These are phyloP conservation scores for Drosophila burlai DNA, from an alignment of 1,140 invertebrate genomes.

Conservation along the genomic window DNA sequence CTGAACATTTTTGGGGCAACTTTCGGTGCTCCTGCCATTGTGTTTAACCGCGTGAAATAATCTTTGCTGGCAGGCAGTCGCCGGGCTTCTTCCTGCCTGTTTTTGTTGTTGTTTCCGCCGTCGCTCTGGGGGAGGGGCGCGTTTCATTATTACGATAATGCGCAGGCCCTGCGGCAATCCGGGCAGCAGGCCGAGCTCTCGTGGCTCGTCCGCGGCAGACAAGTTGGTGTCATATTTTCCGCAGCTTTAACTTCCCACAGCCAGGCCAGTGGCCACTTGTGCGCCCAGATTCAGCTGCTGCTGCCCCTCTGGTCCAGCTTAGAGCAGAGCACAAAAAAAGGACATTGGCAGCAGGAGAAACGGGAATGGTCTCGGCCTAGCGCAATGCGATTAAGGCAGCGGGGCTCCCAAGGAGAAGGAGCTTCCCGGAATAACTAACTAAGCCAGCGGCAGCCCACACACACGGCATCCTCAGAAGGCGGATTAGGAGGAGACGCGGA, in stretches of 20 bases:
- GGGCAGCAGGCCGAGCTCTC: constrained; percentile 27
- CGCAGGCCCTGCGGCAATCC: constrained; percentile 67
- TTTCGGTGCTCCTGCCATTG: constrained; percentile 58
- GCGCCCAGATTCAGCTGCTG: constrained; percentile 23
- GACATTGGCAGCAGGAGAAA: constrained; percentile 1
- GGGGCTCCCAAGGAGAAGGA: constrained; percentile 7
- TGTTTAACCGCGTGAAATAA: constrained; percentile 83
- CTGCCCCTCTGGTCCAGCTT: constrained; percentile 32
- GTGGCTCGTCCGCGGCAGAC: constrained; percentile 25
- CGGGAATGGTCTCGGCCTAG: constrained; percentile 52
- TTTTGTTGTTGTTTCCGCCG: constrained; percentile 27
- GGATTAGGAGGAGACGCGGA: constrained; percentile 17
- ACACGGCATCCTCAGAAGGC: constrained; percentile 23
- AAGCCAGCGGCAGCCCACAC: constrained; percentile 38
- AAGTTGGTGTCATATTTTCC: constrained; percentile 81
- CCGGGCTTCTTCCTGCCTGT: constrained; percentile 7
- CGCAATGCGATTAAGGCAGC: constrained; percentile 61
- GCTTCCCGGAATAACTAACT: constrained; percentile 32
- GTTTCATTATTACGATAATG: constrained; percentile 79
- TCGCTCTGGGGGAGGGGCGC: constrained; percentile 20
- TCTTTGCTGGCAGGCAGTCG: constrained; percentile 76
- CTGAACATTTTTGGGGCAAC: constrained; percentile 43
- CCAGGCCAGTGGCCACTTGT: constrained; percentile 58
- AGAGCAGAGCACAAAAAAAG: constrained; percentile 5
- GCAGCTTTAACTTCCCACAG: constrained; percentile 78